Base-by-base conservation (phyloP, 2,113 vertebrate species). In the Heterotilapia buettikoferi region DNA sequence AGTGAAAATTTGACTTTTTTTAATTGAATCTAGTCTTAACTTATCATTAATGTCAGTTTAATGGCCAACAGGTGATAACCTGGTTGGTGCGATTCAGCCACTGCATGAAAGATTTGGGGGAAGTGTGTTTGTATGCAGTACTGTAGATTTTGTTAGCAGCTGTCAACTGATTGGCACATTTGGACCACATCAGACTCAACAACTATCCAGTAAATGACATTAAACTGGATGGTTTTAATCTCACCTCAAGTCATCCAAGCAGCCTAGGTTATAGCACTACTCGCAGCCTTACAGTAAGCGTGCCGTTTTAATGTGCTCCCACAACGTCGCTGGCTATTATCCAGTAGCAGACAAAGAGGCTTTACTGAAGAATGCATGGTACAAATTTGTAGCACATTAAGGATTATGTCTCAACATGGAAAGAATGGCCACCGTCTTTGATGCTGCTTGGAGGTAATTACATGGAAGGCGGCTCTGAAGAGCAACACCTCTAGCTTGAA, bases 361-460 rank as follows among this genome's bases (percentile, higher is more conserved):
- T 73, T 88, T 90, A 91, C 73, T 19, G 29, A 89, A 63, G 83
- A 89, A 90, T 84, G 91, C 36, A 80, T 61, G 84, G 50, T 86
- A 79, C 81, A 86, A 85, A 95, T 94, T 92, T 88, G 89, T 78
- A 31, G 71, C 88, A 56, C 88, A 91, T 91, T 80, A 90, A 84
- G 38, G 57, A 29, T 84, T 79, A 86, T 52, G 84, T 33, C 84
- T 45, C 87, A 57, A 31, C 88, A 52, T 88, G 94, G 86, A 96
- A 94, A 92, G 86, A 90, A 91, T 80, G 90, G 87, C 56, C 85
- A n/a, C 73, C 4, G 63, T 76, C 94, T 96, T 96, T 96, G 93
- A 94, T 89, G 89, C 91, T 87, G 61, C 57, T 82, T 16, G 31
- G 52, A 63, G 80, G 88, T 93, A 92, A 96, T 96, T 93, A 94